Evolutionary conservation across 2,113 vertebrate species (phyloP), one percentile per base, ranked within the genome.

Genomic region (Amphiprion ocellaris): DNA sequence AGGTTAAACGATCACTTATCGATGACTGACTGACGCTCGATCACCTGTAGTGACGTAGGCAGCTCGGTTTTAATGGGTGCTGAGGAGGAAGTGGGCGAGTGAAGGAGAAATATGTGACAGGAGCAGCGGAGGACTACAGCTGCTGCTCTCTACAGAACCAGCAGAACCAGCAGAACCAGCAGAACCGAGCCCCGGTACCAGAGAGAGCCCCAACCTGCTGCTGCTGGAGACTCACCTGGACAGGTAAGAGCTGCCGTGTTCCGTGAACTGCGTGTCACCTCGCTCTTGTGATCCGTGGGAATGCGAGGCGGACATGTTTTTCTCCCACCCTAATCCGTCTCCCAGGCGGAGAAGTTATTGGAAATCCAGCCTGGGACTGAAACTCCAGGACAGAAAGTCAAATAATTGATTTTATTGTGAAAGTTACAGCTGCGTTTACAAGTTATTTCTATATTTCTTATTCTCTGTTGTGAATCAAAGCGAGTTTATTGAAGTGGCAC

Each of bases 1-100:
- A 17, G 28, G 17, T 5, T 24, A 24, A 68, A 59, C 21, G 19
- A 41, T 5, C 30, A 17, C 4, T 26, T 44, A 19, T 14, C 5
- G 24, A 10, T 54, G 64, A 75, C 5, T 76, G 82, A 83, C 21
- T 46, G 77, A 61, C 41, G 1, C 89, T 90, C 33, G 33, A 37
- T 37, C 86, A 94, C 94, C 94, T 94, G 92, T 52, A 1, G 82
- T 90, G 90, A 93, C 91, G 93, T 89, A n/a, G 15, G 4, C 60
- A 2, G 49, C 37, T 0, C 14, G 16, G 33, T 60, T 39, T 75
- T 77, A 74, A 82, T 82, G 77, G 70, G 81, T 59, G 78, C 82
- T n/a, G 66, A 87, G 61, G 74, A 90, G 88, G 88, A 86, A 90
- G 90, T 82, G 75, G 68, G 82, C 10, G 58, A 67, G 53, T 9